Evolutionary conservation across 2,113 vertebrate genomes (phyloP), one percentile per base, ranked within the genome.

Genomic region (Haplotaxodon microlepis): DNA sequence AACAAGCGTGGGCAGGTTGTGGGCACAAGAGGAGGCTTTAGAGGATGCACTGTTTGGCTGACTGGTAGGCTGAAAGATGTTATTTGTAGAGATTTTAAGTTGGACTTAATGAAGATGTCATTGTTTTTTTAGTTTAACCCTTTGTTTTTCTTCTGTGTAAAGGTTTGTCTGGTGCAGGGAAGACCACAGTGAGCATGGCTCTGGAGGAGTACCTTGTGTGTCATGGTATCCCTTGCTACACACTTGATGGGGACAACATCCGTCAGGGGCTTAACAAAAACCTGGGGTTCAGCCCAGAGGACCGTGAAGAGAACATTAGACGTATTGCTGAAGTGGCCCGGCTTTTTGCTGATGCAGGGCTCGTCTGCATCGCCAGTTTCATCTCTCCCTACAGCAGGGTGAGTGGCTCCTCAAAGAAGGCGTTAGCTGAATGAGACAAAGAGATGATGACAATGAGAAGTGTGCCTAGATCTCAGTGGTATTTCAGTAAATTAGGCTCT

Each of bases 111-210:
- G n/a, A 59, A 7, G 6, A 47, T 29, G 24, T 42, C 16, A 19
- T n/a, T 63, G 6, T 78, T 69, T 11, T 34, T 4, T 21, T 45
- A 78, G 79, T 6, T 29, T 51, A 78, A 85, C 27, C 4, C 34
- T 63, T 4, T 29, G 27, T 45, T 85, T 63, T 66, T 73, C 19
- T 31, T 31, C 63, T 42, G 7, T 80, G 16, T 17, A 3, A 83
- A 99, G 99, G 98, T 59, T 89, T 99, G 0, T 99, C 98, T 7
- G 98, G 98, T 54, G 99, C 98, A 45, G 98, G 99, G 16, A 99
- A 99, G 96, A 99, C 99, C 24, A 99, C 99, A 0, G 98, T 99
- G 73, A 99, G 98, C 96, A 99, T 99, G 98, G 99, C 99, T 24
- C 86, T 99, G 90, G 99, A 99, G 94, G 99, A 99, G 76, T 98